Conservation (phyloP, 2,113 vertebrate genomes). For the Noturus placidus region DNA sequence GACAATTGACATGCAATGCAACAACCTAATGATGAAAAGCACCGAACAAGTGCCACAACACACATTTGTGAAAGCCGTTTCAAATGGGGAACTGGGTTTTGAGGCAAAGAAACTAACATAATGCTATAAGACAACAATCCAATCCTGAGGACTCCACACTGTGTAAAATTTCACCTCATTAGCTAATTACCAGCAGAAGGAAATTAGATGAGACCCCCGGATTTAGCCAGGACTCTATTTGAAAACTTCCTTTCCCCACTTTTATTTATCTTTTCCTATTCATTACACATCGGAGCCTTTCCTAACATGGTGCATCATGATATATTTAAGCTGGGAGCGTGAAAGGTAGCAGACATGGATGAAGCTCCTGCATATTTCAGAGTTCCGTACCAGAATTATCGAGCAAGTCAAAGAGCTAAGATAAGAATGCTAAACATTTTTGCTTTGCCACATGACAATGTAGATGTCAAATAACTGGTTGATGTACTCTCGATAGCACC, state of each 20-base stretch:
- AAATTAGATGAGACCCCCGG: background rate
- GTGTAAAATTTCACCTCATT: background rate
- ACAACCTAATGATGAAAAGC: background rate
- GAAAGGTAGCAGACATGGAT: background rate
- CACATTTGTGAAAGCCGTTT: background rate
- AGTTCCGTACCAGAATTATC: background rate
- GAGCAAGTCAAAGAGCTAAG: background rate
- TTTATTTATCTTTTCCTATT: background rate
- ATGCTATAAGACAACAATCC: background rate
- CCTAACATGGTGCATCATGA: background rate
- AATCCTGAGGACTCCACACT: background rate
- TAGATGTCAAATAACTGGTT: background rate
- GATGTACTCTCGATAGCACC: background rate
- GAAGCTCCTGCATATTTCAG: conserved; percentile 7
- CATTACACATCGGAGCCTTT: background rate
- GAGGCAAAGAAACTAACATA: background rate
- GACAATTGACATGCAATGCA: background rate
- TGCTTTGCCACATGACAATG: background rate
- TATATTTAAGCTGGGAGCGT: background rate
- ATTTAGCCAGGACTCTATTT: background rate
- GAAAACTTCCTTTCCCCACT: background rate
- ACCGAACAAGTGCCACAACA: background rate
- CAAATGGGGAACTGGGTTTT: conserved; percentile 8
- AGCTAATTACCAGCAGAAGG: background rate
- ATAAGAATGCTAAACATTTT: background rate